Percentiles rank a stretch among this genome's conserved stretches.
Evolutionary conservation across 1,140 invertebrate species (phyloP).

Genomic region (Onthophagus taurus): DNA sequence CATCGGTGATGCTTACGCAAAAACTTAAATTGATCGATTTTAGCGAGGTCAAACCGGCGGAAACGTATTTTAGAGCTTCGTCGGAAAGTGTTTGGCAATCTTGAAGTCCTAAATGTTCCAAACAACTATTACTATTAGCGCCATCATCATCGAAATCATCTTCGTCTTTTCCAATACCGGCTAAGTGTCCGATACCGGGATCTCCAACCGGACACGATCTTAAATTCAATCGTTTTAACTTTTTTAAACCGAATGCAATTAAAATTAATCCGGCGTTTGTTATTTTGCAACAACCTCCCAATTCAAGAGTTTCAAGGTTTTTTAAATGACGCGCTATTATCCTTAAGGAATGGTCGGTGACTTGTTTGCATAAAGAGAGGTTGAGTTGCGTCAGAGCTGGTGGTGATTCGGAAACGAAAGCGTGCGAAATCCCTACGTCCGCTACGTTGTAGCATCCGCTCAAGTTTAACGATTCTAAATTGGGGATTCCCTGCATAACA

Average conservation of each 20-base stretch:
- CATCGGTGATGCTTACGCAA: slow-evolving; percentile 86
- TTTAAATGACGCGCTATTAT: slow-evolving; percentile 77
- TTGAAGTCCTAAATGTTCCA: slow-evolving; percentile 82
- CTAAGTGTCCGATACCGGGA: slow-evolving; percentile 76
- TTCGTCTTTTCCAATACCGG: slow-evolving; percentile 59
- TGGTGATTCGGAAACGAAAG: slow-evolving; percentile 63
- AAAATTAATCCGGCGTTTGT: slow-evolving; percentile 77
- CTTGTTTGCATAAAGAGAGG: slow-evolving; percentile 88
- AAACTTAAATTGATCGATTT: slow-evolving; percentile 87
- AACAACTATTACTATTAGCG: slow-evolving; percentile 51
- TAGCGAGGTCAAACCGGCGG: slow-evolving; percentile 66
- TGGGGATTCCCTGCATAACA: slow-evolving; percentile 75
- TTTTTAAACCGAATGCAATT: slow-evolving; percentile 77
- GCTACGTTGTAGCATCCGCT: slow-evolving; percentile 91
- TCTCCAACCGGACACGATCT: slow-evolving; percentile 86
- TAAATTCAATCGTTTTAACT: slow-evolving; percentile 73
- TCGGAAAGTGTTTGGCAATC: slow-evolving; percentile 91
- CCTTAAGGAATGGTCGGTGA: slow-evolving; percentile 75
- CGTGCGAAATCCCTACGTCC: slow-evolving; percentile 67
- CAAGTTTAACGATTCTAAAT: slow-evolving; percentile 78
- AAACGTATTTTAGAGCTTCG: slow-evolving; percentile 76
- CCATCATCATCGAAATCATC: too few relatives aligned
- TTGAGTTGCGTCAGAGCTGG: slow-evolving; percentile 70
- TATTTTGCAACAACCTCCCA: slow-evolving; percentile 85
- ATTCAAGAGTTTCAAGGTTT: slow-evolving; percentile 77